Base-by-base conservation (phyloP, 2,888 invertebrate species). In the Pecten maximus region DNA sequence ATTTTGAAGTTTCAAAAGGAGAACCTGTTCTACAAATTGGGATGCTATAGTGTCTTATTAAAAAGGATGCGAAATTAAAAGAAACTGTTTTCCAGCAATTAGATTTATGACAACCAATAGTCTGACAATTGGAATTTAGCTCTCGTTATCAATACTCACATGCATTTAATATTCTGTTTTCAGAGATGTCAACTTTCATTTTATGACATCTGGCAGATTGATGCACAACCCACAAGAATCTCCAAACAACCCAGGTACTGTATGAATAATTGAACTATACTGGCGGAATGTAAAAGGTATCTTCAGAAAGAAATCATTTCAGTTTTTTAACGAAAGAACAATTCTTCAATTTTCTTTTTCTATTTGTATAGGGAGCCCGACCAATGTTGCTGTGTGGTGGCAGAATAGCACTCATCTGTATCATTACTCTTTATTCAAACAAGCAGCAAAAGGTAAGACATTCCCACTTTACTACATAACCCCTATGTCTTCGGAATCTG, bases 381-480 rank as follows among this genome's bases (percentile, higher is more conserved):
- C 94, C n/a, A 92, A 92, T 87, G 92, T 96, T 19, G 94, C 94
- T 40, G 95, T 96, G 15, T 96, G 96, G 96, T 96, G 96, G 96
- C 93, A 94, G 50, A 94, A 93, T 19, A 92, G 92, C 40, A 92
- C 94, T n/a, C 94, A 95, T 74, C 87, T 96, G 4, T 91, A 93
- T 87, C 95, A 95, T 87, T 96, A 96, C 91, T 95, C 95, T 10
- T 93, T 96, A 23, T 92, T 95, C 8, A 96, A 96, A 92, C 91
- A 92, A 40, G 93, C 94, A 35, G 74, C 74, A 28, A 96, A 96
- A 96, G 96, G 96, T 96, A 92, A 88, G 86, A n/a, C 40, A 90
- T 12, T 44, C 44, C 44, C 4, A 4, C 44, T 44, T 44, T 44
- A 44, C 12, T 44, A 44, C 44, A 44, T 44, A 44, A 44, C 44